phyloP scores from a whole-genome alignment of 2,113 vertebrate species.

The Zosterops japonicus region DNA sequence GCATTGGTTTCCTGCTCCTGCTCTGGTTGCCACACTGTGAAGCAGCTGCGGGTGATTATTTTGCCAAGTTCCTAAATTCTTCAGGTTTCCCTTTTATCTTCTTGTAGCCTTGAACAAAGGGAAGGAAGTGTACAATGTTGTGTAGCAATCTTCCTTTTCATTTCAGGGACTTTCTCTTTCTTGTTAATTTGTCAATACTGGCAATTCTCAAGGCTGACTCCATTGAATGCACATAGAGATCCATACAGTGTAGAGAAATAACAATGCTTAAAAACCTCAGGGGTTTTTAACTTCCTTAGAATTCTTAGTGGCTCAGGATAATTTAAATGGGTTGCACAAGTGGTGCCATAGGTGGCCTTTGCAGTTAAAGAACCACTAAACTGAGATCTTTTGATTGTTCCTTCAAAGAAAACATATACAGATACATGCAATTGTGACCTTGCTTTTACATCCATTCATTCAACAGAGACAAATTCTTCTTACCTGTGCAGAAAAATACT shows the following conservation, averaged over 20 bases:
- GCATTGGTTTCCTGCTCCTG: neutral
- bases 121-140: neutral
- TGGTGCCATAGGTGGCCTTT: neutral
- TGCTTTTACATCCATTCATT: neutral
- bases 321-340: neutral
- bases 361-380: neutral
- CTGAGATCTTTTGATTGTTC: neutral
- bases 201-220: neutral
- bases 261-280: neutral
- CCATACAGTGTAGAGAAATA: neutral
- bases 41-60: neutral
- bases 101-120: neutral
- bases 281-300: neutral
- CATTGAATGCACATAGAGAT: neutral
- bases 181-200: constrained; percentile 12
- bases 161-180: constrained; percentile 1
- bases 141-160: constrained; percentile 1
- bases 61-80: constrained; percentile 40
- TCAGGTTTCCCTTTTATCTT: constrained; percentile 38
- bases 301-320: neutral
- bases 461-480: neutral
- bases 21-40: neutral
- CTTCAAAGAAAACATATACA: neutral
- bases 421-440: neutral
- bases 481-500: neutral